Evolutionary conservation across 2,888 invertebrate species (phyloP).

Genomic region (Campoplex nolae): DNA sequence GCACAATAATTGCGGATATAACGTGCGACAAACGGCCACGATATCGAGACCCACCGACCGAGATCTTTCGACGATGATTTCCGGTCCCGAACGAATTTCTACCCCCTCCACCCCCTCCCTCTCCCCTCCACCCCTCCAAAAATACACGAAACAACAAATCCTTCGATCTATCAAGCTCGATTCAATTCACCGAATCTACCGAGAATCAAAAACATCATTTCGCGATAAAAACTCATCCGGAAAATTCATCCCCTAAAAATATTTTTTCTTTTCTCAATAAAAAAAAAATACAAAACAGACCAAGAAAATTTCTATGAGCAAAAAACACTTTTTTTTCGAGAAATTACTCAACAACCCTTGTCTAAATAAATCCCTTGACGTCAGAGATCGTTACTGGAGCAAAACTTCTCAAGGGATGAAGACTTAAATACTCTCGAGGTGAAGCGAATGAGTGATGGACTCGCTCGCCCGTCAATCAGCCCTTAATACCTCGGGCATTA

Average conservation of each 20-base stretch:
- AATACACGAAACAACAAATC: conserved; percentile 23
- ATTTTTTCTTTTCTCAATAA: background rate
- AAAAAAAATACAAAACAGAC: background rate
- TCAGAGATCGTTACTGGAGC: conserved; percentile 20
- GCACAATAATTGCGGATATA: conserved; percentile 84
- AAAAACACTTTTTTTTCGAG: background rate
- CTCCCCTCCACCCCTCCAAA: background rate
- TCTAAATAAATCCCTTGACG: conserved; percentile 26
- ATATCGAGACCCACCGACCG: conserved; percentile 71
- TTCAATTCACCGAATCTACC: conserved; percentile 8
- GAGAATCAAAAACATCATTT: background rate
- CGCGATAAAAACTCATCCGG: too few relatives aligned
- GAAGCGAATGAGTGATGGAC: conserved; percentile 31
- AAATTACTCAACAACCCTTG: background rate
- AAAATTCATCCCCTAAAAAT: background rate
- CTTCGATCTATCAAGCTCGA: conserved; percentile 37
- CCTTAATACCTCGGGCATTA: conserved; percentile 54
- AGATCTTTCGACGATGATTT: conserved; percentile 73
- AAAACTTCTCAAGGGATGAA: conserved; percentile 9
- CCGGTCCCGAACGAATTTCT: conserved; percentile 62
- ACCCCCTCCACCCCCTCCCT: conserved; percentile 5
- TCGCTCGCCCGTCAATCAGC: conserved; percentile 56
- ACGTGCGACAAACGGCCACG: conserved; percentile 82
- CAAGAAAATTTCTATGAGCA: background rate
- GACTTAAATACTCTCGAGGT: conserved; percentile 24